A percentile compares a stretch with the other conserved stretches of the same genome.
Evolutionary conservation across 2,888 invertebrate species (phyloP).

Genomic region (Emesis castigata): DNA sequence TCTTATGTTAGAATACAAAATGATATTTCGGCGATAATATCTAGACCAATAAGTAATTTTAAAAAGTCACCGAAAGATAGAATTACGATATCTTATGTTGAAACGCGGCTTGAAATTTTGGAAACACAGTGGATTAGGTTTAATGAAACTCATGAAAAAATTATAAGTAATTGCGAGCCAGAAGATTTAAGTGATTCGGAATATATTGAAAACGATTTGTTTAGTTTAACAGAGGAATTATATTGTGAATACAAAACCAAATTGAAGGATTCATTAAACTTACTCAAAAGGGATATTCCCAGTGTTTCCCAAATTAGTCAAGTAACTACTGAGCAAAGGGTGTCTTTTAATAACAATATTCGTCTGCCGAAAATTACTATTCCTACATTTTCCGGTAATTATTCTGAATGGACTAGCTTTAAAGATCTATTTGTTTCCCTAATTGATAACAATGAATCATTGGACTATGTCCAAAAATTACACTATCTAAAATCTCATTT

Average conservation of each 20-base stretch:
- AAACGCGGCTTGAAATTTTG: constrained; percentile 28
- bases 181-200: constrained; percentile 1
- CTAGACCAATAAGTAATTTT: not conserved
- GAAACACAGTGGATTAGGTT: constrained; percentile 40
- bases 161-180: not conserved
- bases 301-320: constrained; percentile 8
- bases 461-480: constrained; percentile 43
- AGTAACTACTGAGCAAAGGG: not conserved
- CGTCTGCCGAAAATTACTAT: constrained; percentile 39
- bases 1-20: not conserved
- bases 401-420: constrained; percentile 45
- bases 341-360: not conserved
- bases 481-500: constrained; percentile 35
- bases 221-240: constrained; percentile 24
- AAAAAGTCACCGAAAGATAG: constrained; percentile 30
- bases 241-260: constrained; percentile 26
- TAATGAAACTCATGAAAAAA: constrained; percentile 13
- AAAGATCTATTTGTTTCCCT: constrained; percentile 43
- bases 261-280: constrained; percentile 18
- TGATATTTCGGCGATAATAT: not conserved
- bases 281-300: not conserved
- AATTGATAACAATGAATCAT: constrained; percentile 27
- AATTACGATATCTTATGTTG: constrained; percentile 24
- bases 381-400: constrained; percentile 36
- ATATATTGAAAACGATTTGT: constrained; percentile 24